phyloP scores from a whole-genome alignment of 2,797 vertebrate species.

The Pangasius macronema region DNA sequence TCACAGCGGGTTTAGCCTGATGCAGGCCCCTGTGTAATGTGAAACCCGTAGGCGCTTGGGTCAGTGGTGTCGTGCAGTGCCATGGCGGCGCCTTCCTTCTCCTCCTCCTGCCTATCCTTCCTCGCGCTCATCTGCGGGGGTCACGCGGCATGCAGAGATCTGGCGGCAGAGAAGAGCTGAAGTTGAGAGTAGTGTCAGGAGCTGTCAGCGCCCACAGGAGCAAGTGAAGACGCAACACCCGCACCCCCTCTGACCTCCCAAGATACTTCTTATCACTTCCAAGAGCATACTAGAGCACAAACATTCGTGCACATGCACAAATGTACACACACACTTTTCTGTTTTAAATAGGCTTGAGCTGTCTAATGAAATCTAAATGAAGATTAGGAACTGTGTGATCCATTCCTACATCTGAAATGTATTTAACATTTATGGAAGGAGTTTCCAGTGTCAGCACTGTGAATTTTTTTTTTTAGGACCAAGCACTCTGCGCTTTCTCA shows the following conservation, averaged over 20 bases:
- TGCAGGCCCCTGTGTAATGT: constrained; percentile 72
- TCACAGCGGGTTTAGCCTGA: constrained; percentile 58
- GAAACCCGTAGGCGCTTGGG: constrained; percentile 68
- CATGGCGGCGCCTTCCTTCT: constrained; percentile 78
- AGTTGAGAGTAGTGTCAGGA: constrained; percentile 80
- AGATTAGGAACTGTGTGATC: background rate
- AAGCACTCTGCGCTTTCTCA: background rate
- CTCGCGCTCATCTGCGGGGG: constrained; percentile 68
- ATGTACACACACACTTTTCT: constrained; percentile 10
- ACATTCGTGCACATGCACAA: constrained; percentile 1
- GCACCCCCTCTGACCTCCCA: constrained; percentile 69
- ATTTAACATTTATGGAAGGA: background rate
- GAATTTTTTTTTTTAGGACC: background rate
- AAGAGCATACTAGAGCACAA: background rate
- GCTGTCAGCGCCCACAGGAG: constrained; percentile 79
- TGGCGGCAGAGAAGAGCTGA: constrained; percentile 75
- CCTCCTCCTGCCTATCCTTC: constrained; percentile 32
- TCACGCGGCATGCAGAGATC: constrained; percentile 81
- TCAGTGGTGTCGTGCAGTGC: constrained; percentile 74
- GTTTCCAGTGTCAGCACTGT: background rate
- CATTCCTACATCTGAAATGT: background rate
- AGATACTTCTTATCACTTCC: constrained; percentile 66
- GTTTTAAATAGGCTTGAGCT: constrained; percentile 4
- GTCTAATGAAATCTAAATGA: background rate
- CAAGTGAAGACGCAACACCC: constrained; percentile 72